Percentiles rank a stretch among this genome's conserved stretches.
phyloP scores from a whole-genome alignment of 2,797 vertebrate genomes.

The Morelia viridis region DNA sequence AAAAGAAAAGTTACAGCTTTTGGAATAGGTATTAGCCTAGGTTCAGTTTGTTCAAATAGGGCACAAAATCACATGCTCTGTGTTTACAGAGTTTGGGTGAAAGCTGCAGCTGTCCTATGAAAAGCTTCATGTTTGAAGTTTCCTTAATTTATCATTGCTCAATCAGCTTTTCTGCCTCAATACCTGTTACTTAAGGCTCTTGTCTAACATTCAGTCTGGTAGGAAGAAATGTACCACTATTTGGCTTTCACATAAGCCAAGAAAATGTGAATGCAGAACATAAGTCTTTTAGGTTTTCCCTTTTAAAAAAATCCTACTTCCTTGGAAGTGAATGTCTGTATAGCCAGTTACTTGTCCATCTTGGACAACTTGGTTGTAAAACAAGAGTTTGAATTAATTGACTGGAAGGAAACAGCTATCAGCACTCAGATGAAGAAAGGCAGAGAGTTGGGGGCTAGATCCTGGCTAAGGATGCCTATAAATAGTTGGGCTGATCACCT shows the following conservation, averaged over 20 bases:
- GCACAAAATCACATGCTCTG: not conserved
- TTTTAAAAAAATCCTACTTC: not conserved
- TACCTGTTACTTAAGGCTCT: not conserved
- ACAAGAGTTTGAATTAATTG: not conserved
- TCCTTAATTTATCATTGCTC: not conserved
- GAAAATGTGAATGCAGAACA: not conserved
- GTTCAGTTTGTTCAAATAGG: not conserved
- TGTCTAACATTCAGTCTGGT: not conserved
- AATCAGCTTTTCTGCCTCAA: not conserved
- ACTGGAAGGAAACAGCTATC: not conserved
- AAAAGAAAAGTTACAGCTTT: not conserved
- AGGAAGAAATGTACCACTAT: not conserved
- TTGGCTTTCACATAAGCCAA: not conserved
- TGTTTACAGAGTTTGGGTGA: not conserved
- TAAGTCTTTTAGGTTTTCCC: not conserved
- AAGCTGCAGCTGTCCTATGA: not conserved
- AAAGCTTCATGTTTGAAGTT: not conserved
- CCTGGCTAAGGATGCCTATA: not conserved
- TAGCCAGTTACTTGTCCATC: not conserved
- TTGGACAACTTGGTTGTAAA: conserved; percentile 2
- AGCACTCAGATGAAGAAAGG: not conserved
- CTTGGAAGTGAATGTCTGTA: not conserved
- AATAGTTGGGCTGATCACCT: not conserved
- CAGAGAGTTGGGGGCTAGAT: not conserved
- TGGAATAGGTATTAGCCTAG: not conserved